Base-by-base conservation (phyloP, 2,888 invertebrate genomes). In the Heliconius cydno region DNA sequence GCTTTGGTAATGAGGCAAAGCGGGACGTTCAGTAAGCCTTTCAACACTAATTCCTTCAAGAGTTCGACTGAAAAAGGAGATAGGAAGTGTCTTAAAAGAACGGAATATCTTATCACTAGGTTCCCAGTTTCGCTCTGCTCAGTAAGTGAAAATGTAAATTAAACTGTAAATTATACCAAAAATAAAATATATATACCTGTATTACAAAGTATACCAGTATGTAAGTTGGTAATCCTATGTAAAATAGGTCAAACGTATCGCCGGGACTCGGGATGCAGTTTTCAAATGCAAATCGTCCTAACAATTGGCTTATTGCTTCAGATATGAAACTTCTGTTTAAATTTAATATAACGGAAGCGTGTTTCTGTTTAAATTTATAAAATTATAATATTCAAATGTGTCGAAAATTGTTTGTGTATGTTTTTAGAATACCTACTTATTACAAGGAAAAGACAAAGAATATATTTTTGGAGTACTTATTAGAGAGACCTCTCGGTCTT, bases 241-340 rank as follows among this genome's bases (percentile, higher is more conserved):
- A 13, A 73, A 73, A n/a, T 73, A 60, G 73, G 73, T 73, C 73
- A 73, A 73, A 73, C 73, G 73, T 73, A 60, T 60, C 72, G 72
- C 60, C 60, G 73, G 60, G 13, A 34, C 73, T 73, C 57, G 65
- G 30, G 65, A 72, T 77, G 72, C 77, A 77, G 72, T 77, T 72
- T 77, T 72, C 77, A 72, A 77, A 77, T 79, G 74, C 28, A 79
- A 68, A 78, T 78, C 72, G 76, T 60, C 76, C 76, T 65, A 79
- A 71, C 79, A 76, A 52, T 63, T 70, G 70, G 76, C 72, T 72
- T 77, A 77, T 77, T 46, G 72, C 71, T 34, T 71, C 71, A 65
- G 65, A 77, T 72, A 72, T 65, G 46, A 77, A 77, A 77, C 63
- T 52, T n/a, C 72, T 72, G 46, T 77, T 77, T 63, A 65, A 77